Conservation (phyloP, 2,797 vertebrate genomes). For the Galago senegalensis region DNA sequence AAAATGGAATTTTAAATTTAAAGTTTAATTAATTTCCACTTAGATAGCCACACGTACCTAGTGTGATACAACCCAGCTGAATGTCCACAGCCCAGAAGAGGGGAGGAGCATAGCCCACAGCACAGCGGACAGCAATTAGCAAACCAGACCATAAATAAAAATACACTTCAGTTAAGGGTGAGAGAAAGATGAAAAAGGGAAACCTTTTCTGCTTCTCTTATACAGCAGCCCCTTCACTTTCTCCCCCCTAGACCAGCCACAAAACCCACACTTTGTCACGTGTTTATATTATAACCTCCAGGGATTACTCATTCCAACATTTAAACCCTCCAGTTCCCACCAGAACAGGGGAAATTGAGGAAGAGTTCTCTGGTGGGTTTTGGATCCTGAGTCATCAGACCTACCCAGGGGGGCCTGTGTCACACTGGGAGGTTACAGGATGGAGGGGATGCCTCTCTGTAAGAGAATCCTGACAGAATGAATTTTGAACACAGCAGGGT, state of each 20-base stretch:
- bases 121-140: not conserved
- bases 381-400: not conserved
- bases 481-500: not conserved
- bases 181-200: not conserved
- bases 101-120: not conserved
- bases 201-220: not conserved
- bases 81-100: not conserved
- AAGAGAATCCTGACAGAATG: not conserved
- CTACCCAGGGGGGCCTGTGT: not conserved
- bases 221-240: not conserved
- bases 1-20: not conserved
- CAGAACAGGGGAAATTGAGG: not conserved
- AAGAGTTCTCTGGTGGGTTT: rapidly evolving
- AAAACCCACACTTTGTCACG: not conserved
- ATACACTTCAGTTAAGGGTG: slow-evolving; percentile 24
- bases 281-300: not conserved
- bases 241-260: not conserved
- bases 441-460: not conserved
- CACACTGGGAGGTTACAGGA: not conserved
- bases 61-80: not conserved
- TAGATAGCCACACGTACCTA: not conserved
- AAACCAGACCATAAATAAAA: slow-evolving; percentile 27
- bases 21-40: not conserved
- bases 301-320: not conserved
- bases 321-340: not conserved